These are phyloP conservation scores for Cryptoprocta ferox DNA, from an alignment of 2,797 vertebrate genomes.

Conservation along the genomic window DNA sequence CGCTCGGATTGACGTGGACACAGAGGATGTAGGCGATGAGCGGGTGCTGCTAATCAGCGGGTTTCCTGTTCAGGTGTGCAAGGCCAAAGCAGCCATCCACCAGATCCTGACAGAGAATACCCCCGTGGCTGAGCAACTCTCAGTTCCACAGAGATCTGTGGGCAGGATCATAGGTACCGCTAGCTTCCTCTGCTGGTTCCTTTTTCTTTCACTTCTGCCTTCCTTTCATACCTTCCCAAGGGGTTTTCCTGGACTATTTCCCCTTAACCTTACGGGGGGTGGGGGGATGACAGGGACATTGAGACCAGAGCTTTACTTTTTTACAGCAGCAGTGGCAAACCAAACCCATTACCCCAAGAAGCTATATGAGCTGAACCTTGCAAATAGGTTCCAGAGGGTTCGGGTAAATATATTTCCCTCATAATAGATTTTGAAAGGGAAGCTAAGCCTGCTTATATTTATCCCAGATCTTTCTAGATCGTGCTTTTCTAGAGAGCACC, in stretches of 20 bases:
- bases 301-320: constrained; percentile 32
- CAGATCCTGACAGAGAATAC: constrained; percentile 88
- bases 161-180: constrained; percentile 94
- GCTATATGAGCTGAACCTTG: constrained; percentile 26
- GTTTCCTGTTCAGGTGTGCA: constrained; percentile 90
- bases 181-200: constrained; percentile 8
- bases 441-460: neutral
- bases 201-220: constrained; percentile 26
- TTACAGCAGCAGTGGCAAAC: neutral
- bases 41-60: constrained; percentile 90
- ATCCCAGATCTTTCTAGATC: neutral
- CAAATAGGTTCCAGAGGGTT: neutral
- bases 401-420: neutral
- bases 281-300: neutral
- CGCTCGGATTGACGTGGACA: constrained; percentile 86
- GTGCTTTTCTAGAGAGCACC: neutral
- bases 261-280: neutral
- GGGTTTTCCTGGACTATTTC: neutral
- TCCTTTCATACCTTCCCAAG: neutral
- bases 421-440: neutral
- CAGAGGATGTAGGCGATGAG: constrained; percentile 79
- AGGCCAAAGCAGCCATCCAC: constrained; percentile 90
- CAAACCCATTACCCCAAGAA: neutral
- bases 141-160: constrained; percentile 90
- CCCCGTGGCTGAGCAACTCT: constrained; percentile 87